These are phyloP conservation scores for Octonoba sinensis DNA, from an alignment of 2,888 invertebrate genomes.

Conservation along the genomic window DNA sequence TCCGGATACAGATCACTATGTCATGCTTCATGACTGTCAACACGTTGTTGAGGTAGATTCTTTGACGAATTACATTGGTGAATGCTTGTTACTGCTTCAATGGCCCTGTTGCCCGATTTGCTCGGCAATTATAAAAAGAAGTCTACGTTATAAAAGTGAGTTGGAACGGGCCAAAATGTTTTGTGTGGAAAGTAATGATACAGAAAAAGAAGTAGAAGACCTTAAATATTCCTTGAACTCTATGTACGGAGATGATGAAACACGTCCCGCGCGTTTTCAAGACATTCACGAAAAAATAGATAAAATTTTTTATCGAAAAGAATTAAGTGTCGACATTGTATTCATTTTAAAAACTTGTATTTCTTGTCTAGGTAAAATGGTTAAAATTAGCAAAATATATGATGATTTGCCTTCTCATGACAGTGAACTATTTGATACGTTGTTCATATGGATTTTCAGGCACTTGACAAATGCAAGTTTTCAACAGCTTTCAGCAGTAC, in stretches of 20 bases:
- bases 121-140: constrained; percentile 2
- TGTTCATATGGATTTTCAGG: constrained; percentile 36
- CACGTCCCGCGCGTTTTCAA: constrained; percentile 23
- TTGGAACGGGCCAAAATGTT: constrained; percentile 18
- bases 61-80: constrained; percentile 26
- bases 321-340: constrained; percentile 7
- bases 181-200: not conserved
- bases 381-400: not conserved
- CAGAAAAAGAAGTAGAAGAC: constrained; percentile 4
- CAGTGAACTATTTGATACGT: constrained; percentile 15
- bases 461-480: constrained; percentile 40
- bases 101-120: constrained; percentile 54
- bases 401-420: not conserved
- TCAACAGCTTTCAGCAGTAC: constrained; percentile 36
- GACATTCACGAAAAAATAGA: constrained; percentile 14
- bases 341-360: constrained; percentile 25
- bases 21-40: constrained; percentile 69
- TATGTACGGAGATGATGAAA: constrained; percentile 4
- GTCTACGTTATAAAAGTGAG: constrained; percentile 25
- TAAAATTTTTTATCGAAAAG: constrained; percentile 7
- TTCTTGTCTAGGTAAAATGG: constrained; percentile 6
- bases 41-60: constrained; percentile 70
- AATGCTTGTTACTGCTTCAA: constrained; percentile 15
- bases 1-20: constrained; percentile 66
- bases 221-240: constrained; percentile 12